phyloP scores from a whole-genome alignment of 2,113 vertebrate genomes.

The Coptodon bakossiorum region DNA sequence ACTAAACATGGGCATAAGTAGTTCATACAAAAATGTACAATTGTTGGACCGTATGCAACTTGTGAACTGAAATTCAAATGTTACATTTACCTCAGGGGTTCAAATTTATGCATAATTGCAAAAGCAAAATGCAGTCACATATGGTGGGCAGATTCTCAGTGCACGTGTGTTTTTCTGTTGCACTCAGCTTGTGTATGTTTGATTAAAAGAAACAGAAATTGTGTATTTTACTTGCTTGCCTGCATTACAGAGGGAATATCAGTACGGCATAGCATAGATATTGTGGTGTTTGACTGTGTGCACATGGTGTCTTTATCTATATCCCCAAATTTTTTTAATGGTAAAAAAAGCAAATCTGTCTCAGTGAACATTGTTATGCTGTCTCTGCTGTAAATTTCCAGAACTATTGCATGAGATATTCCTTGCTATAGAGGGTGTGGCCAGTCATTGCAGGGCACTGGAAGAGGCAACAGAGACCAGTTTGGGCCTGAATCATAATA shows the following conservation, averaged over 20 bases:
- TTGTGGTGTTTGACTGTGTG: neutral
- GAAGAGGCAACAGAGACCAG: neutral
- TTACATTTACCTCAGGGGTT: neutral
- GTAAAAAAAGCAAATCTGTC: neutral
- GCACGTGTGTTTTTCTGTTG: neutral
- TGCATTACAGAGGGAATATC: neutral
- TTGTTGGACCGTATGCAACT: fast-evolving
- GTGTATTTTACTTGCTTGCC: neutral
- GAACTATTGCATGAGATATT: neutral
- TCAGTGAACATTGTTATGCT: neutral
- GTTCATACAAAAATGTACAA: neutral
- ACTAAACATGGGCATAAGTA: neutral
- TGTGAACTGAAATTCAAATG: neutral
- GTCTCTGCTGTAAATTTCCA: constrained; percentile 2
- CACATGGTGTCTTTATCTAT: neutral
- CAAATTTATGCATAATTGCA: neutral
- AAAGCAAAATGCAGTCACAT: neutral
- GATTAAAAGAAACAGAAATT: neutral
- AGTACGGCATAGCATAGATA: neutral
- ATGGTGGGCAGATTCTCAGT: neutral
- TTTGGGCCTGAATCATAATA: neutral
- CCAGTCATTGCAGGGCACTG: neutral
- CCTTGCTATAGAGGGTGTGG: constrained; percentile 2
- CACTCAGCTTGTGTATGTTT: neutral
- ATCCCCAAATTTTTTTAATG: neutral